Evolutionary conservation across 2,113 vertebrate species (phyloP).

Genomic region (Glaucomys volans): DNA sequence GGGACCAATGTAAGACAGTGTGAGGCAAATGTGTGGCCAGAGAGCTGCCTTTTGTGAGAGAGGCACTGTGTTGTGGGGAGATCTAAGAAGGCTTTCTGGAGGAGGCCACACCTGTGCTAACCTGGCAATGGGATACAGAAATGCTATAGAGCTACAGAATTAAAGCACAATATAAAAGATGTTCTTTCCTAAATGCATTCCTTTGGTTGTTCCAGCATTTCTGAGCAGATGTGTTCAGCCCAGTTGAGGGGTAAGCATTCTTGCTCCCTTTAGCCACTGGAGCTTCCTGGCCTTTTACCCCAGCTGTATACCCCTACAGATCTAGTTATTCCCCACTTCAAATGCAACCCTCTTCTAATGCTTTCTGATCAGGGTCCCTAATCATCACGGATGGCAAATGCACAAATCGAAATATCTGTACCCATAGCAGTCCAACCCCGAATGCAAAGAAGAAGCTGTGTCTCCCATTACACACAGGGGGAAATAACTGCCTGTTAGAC

Average conservation of each 20-base stretch:
- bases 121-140: not conserved
- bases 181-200: not conserved
- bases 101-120: not conserved
- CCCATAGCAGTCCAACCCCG: not conserved
- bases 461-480: not conserved
- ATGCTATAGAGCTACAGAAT: not conserved
- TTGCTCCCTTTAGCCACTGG: not conserved
- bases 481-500: accelerated
- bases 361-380: not conserved
- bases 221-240: not conserved
- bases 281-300: not conserved
- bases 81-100: not conserved
- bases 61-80: not conserved
- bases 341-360: accelerated
- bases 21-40: not conserved
- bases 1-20: not conserved
- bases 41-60: not conserved
- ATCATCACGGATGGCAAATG: not conserved
- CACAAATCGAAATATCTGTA: not conserved
- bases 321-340: not conserved
- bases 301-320: not conserved
- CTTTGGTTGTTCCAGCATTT: not conserved
- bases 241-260: not conserved
- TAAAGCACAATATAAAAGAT: not conserved
- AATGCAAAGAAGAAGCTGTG: constrained; percentile 34